phyloP scores from a whole-genome alignment of 2,113 vertebrate genomes.

The Pseudorectes ferrugineus region DNA sequence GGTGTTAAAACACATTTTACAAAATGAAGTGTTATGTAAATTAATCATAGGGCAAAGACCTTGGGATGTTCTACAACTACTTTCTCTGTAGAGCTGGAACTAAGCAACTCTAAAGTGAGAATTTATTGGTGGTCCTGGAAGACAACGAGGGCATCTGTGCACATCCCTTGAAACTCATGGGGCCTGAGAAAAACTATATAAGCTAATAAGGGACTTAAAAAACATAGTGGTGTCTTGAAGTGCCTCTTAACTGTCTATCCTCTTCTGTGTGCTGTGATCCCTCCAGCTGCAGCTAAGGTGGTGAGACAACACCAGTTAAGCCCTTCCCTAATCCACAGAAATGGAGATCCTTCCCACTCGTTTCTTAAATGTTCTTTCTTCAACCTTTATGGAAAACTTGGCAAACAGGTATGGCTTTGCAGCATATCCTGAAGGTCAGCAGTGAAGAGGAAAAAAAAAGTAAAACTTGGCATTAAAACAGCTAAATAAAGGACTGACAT shows the following conservation, averaged over 20 bases:
- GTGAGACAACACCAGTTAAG: background rate
- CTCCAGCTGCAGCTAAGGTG: background rate
- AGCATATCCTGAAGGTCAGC: slow-evolving; percentile 16
- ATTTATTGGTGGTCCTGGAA: background rate
- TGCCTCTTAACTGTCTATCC: background rate
- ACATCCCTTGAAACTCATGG: background rate
- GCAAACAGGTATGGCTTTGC: background rate
- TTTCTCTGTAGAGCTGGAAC: background rate
- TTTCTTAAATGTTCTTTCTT: background rate
- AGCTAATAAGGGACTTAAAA: background rate
- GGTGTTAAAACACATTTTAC: background rate
- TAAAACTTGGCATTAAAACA: background rate
- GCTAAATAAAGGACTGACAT: slow-evolving; percentile 9
- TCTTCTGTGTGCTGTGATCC: background rate
- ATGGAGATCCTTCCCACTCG: background rate
- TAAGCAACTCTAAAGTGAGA: background rate
- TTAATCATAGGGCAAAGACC: background rate
- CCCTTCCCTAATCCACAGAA: background rate
- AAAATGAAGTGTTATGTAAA: background rate
- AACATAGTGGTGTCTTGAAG: background rate
- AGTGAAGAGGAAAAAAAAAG: background rate
- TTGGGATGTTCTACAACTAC: background rate
- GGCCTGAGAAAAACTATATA: background rate
- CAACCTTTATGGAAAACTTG: background rate
- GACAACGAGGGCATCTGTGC: background rate